Evolutionary conservation across 2,888 invertebrate genomes (phyloP), one percentile per base, ranked within the genome.

Genomic region (Plebejus argus): DNA sequence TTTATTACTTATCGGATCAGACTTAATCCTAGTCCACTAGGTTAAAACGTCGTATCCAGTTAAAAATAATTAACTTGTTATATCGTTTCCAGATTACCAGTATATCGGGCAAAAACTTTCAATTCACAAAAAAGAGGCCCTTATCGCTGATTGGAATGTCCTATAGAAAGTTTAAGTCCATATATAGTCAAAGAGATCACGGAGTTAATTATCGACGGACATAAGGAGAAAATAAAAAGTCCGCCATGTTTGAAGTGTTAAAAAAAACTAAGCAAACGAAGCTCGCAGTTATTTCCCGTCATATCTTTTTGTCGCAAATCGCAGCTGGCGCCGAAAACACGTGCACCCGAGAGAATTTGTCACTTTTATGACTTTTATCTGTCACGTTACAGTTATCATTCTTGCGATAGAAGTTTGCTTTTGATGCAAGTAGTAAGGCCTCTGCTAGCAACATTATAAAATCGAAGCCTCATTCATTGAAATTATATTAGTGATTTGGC

Each of bases 231-330:
- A 82, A 82, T 79, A 80, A 80, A 81, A 79, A 77, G 78, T 79
- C 76, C 79, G 66, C 82, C 81, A 81, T 80, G 79, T 82, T 82
- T 78, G 81, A 80, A 78, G 75, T 78, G 77, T 77, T 81, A 82
- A 82, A 85, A 85, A 92, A 92, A 92, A 90, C 87, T 87, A 84
- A 85, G 84, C 85, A 88, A 88, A 87, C 87, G 85, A 85, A 84
- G 82, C 88, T 88, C 89, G 87, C 90, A 89, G 87, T 88, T 86
- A 90, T 93, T 92, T 92, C 91, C 91, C 88, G 89, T 89, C 88
- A 88, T 87, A 88, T 91, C 86, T 89, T 87, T 89, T 85, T 82
- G 86, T 86, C 88, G 88, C 88, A 90, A 91, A 89, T 91, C 88
- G 90, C 88, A 89, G 82, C 85, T 85, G 81, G 86, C 84, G 85